Evolutionary conservation across 2,797 vertebrate genomes (phyloP).

Genomic region (Eurystomus glaucurus): DNA sequence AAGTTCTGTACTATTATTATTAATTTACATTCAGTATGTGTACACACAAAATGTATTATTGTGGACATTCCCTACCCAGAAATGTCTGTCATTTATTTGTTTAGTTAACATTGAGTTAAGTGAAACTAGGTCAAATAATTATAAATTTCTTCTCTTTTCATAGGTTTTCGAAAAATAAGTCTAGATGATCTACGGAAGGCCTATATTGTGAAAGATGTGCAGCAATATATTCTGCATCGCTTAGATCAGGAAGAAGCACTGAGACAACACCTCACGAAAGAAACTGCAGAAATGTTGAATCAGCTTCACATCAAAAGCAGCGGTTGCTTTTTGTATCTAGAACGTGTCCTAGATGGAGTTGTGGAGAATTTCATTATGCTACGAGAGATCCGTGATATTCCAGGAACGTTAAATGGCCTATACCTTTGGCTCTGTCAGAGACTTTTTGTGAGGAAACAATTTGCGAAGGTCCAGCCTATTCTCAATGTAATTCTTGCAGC

Average conservation of each 20-base stretch:
- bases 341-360: conserved; percentile 96
- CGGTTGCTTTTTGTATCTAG: conserved; percentile 97
- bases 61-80: background rate
- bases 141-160: background rate
- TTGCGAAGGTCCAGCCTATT: conserved; percentile 97
- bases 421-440: conserved; percentile 99
- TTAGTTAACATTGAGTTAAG: background rate
- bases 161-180: conserved; percentile 98
- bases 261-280: conserved; percentile 97
- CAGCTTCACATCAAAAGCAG: conserved; percentile 99
- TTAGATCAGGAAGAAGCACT: conserved; percentile 97
- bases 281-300: conserved; percentile 98
- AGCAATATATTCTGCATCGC: conserved; percentile 98
- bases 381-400: conserved; percentile 97
- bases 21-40: background rate
- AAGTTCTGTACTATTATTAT: background rate
- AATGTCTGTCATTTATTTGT: background rate
- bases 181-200: conserved; percentile 97
- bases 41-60: background rate
- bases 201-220: conserved; percentile 99
- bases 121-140: background rate
- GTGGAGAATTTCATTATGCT: conserved; percentile 99
- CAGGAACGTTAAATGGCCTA: conserved; percentile 96
- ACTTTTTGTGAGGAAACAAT: conserved; percentile 98
- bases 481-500: conserved; percentile 97